Evolutionary conservation across 2,888 invertebrate species (phyloP).

Genomic region (Heliconius hortense): DNA sequence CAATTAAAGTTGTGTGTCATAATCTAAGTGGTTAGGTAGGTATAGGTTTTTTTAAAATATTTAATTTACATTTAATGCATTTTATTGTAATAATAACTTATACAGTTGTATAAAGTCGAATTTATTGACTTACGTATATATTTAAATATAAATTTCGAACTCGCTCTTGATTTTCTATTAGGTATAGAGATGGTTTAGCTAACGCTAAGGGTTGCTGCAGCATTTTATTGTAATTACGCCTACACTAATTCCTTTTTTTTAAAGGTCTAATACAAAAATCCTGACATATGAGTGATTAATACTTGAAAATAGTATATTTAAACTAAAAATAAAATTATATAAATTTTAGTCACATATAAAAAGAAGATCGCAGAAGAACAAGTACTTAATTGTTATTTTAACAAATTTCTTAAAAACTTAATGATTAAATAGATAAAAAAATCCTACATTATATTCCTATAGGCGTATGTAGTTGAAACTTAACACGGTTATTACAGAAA

Average conservation of each 20-base stretch:
- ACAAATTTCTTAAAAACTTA: background rate
- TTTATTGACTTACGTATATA: background rate
- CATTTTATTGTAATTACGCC: too few relatives aligned
- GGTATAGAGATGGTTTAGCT: too few relatives aligned
- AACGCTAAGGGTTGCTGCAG: too few relatives aligned
- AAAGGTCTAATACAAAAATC: too few relatives aligned
- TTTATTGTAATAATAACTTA: background rate
- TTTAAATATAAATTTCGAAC: background rate
- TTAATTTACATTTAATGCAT: background rate
- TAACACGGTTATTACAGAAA: background rate
- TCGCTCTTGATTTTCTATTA: too few relatives aligned
- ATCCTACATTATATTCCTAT: background rate
- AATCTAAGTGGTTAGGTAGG: background rate
- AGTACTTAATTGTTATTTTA: background rate
- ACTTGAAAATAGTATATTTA: too few relatives aligned
- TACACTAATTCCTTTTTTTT: too few relatives aligned
- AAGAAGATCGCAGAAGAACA: background rate
- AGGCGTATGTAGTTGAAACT: background rate
- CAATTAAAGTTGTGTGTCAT: background rate
- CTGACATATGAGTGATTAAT: too few relatives aligned
- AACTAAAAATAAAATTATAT: too few relatives aligned
- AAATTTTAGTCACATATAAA: too few relatives aligned
- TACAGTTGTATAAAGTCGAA: too few relatives aligned
- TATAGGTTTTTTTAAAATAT: background rate
- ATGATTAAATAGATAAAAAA: background rate